Evolutionary conservation across 2,797 vertebrate species (phyloP).

Genomic region (Sarcophilus harrisii): DNA sequence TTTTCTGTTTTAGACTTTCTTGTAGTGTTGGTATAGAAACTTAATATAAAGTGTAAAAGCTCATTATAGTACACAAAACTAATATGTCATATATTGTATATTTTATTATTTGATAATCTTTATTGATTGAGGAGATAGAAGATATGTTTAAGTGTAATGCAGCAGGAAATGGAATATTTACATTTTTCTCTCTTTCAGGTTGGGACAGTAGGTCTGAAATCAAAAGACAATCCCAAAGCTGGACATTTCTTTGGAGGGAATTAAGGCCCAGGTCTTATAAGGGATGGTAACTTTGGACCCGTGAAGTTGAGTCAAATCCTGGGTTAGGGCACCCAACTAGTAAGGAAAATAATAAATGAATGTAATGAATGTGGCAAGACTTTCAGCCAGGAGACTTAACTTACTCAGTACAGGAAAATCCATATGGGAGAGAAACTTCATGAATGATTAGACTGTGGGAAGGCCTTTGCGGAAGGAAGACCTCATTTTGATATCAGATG

Average conservation of each 20-base stretch:
- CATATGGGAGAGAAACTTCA: background rate
- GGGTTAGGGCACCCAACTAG: background rate
- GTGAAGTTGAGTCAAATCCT: background rate
- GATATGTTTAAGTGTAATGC: background rate
- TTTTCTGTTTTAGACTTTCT: background rate
- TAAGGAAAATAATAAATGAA: background rate
- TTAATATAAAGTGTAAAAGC: background rate
- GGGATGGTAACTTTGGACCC: background rate
- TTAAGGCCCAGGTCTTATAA: background rate
- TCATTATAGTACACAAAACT: background rate
- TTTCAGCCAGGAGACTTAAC: background rate
- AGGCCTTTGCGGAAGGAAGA: background rate
- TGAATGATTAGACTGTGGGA: background rate
- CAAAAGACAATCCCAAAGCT: background rate
- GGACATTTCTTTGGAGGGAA: background rate
- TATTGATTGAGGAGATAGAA: background rate
- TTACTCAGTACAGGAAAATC: background rate
- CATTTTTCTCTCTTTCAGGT: background rate
- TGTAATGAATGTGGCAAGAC: background rate
- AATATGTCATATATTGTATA: background rate
- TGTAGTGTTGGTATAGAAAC: background rate
- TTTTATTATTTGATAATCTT: background rate
- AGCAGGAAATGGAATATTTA: background rate
- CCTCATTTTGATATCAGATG: background rate
- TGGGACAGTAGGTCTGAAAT: background rate